These are phyloP conservation scores for Campaea margaritaria DNA, from an alignment of 2,888 invertebrate genomes.

Conservation along the genomic window DNA sequence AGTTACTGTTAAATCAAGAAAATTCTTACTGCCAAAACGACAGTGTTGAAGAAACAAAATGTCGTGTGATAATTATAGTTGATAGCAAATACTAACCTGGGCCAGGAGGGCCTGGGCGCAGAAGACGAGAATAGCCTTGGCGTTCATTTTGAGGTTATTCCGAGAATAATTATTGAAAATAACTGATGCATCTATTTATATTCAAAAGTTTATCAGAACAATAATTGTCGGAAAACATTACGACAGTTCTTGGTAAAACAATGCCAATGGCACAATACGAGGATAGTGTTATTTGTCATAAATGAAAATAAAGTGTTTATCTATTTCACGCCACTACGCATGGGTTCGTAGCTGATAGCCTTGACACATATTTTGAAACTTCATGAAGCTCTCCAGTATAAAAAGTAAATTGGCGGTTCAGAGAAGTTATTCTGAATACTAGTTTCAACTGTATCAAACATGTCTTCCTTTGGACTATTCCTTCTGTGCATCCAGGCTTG, in stretches of 20 bases:
- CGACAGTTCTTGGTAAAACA: no score
- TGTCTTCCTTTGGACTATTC: slow-evolving; percentile 22
- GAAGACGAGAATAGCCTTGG: slow-evolving; percentile 36
- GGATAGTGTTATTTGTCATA: no score
- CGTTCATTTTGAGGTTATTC: slow-evolving; percentile 33
- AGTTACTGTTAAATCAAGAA: no score
- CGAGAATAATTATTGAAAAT: background rate
- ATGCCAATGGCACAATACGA: no score
- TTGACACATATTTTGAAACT: background rate
- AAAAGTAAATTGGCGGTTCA: background rate
- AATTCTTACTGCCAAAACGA: no score
- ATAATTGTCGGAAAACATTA: no score
- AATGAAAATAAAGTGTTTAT: no score
- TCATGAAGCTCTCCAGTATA: background rate
- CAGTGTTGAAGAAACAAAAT: no score
- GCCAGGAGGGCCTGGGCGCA: slow-evolving; percentile 44
- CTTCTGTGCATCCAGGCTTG: slow-evolving; percentile 33
- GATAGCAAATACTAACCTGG: slow-evolving; percentile 33
- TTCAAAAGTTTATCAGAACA: no score
- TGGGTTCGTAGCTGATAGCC: background rate
- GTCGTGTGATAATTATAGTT: no score
- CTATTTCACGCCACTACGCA: no score
- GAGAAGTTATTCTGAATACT: slow-evolving; percentile 2
- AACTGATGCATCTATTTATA: no score
- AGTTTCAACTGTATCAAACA: slow-evolving; percentile 8